These are phyloP conservation scores for Lithobius niger DNA, from an alignment of 1,140 invertebrate species.

Conservation along the genomic window DNA sequence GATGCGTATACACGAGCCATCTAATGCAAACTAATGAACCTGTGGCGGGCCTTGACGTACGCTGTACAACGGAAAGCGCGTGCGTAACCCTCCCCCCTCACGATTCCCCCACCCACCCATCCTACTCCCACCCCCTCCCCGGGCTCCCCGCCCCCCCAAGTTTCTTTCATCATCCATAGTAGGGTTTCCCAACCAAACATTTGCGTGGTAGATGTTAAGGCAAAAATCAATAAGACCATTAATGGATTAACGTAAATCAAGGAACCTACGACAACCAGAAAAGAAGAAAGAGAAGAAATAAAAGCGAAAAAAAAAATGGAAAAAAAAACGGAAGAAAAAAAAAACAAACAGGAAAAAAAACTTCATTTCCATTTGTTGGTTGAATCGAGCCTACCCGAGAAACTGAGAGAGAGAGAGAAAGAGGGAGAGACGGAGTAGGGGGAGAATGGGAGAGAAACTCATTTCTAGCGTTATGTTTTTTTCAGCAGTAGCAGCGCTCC, in stretches of 20 bases:
- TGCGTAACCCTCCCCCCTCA: background rate
- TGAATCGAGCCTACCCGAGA: no score
- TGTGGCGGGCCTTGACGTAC: background rate
- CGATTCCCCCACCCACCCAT: background rate
- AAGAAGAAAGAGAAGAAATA: background rate
- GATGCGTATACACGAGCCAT: constrained; percentile 2
- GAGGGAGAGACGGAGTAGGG: background rate
- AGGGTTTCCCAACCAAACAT: no score
- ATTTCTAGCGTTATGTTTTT: constrained; percentile 8
- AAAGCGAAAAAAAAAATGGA: background rate
- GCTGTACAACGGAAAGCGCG: no score
- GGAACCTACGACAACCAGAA: background rate
- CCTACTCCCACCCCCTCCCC: background rate
- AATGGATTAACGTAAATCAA: constrained; percentile 11
- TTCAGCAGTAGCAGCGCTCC: background rate
- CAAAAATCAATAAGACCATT: constrained; percentile 9
- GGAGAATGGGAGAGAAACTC: constrained; percentile 1
- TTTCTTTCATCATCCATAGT: no score
- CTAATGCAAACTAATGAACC: constrained; percentile 9
- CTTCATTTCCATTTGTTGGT: constrained; percentile 10
- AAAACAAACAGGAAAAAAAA: no score
- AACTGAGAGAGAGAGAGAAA: background rate
- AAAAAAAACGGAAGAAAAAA: no score
- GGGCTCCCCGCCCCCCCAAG: no score
- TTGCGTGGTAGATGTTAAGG: background rate